These are phyloP conservation scores for Mesembrinibis cayennensis DNA, from an alignment of 2,113 vertebrate genomes.

Conservation along the genomic window DNA sequence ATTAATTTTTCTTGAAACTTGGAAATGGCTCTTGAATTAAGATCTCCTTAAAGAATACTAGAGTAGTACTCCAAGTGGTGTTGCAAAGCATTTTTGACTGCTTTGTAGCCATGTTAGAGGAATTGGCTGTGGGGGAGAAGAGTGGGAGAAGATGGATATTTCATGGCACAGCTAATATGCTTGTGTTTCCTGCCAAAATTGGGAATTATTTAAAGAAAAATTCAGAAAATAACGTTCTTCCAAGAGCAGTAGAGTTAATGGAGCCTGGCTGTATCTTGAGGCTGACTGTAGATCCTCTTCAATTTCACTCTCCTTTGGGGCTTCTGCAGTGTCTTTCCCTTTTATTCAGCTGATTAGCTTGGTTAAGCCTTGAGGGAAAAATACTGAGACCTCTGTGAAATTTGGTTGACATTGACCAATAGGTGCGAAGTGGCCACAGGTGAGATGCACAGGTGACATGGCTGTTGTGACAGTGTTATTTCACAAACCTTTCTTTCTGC, in stretches of 20 bases:
- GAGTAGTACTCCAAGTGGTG: background rate
- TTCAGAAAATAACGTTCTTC: background rate
- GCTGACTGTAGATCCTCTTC: background rate
- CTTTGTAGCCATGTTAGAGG: background rate
- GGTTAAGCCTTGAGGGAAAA: background rate
- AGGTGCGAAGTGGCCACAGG: background rate
- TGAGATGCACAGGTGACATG: background rate
- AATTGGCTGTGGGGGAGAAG: background rate
- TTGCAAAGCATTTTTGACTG: background rate
- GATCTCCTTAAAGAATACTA: background rate
- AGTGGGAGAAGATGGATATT: background rate
- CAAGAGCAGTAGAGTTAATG: background rate
- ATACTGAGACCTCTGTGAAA: background rate
- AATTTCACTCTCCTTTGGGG: background rate
- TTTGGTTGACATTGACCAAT: background rate
- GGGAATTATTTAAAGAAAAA: background rate
- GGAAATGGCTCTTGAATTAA: background rate
- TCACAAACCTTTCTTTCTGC: background rate
- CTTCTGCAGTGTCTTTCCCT: background rate
- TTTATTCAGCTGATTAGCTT: background rate
- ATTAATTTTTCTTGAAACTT: background rate
- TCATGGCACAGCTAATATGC: background rate
- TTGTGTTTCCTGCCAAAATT: background rate
- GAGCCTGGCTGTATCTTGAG: background rate
- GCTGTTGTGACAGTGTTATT: background rate